Percentiles rank a stretch among this genome's conserved stretches.
These are phyloP conservation scores for Potamarius usumacintae DNA, from an alignment of 2,113 vertebrate genomes.

Conservation along the genomic window DNA sequence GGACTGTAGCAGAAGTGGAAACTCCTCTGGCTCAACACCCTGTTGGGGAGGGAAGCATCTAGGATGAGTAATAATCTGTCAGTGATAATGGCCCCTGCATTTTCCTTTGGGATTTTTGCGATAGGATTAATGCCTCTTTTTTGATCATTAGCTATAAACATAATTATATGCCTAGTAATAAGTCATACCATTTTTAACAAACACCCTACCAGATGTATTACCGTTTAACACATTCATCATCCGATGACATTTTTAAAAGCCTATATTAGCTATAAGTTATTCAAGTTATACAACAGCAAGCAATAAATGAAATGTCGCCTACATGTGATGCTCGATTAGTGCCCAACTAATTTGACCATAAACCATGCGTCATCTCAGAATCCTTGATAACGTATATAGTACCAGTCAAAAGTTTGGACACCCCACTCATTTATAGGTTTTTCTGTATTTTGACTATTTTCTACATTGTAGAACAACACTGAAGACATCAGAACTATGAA, in stretches of 20 bases:
- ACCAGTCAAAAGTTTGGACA: too few species aligned
- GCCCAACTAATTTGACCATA: background rate
- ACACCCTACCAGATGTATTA: background rate
- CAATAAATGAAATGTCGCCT: background rate
- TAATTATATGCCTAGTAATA: background rate
- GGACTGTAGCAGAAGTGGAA: conserved; percentile 79
- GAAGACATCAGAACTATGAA: too few species aligned
- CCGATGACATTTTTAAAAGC: background rate
- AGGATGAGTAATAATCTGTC: background rate
- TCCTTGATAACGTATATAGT: background rate
- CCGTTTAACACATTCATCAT: background rate
- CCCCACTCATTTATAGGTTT: too few species aligned
- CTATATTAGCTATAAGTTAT: background rate
- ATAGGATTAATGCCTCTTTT: background rate
- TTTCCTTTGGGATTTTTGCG: background rate
- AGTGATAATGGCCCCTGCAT: background rate
- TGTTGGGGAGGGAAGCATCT: conserved; percentile 46
- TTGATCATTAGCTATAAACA: background rate
- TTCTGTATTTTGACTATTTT: too few species aligned
- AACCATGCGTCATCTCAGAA: background rate
- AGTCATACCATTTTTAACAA: background rate
- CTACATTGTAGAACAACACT: too few species aligned
- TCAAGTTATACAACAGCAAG: background rate
- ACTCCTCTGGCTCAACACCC: conserved; percentile 85
- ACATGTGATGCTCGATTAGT: background rate